phyloP scores from a whole-genome alignment of 2,888 invertebrate genomes.

The Euspilapteryx auroguttella region DNA sequence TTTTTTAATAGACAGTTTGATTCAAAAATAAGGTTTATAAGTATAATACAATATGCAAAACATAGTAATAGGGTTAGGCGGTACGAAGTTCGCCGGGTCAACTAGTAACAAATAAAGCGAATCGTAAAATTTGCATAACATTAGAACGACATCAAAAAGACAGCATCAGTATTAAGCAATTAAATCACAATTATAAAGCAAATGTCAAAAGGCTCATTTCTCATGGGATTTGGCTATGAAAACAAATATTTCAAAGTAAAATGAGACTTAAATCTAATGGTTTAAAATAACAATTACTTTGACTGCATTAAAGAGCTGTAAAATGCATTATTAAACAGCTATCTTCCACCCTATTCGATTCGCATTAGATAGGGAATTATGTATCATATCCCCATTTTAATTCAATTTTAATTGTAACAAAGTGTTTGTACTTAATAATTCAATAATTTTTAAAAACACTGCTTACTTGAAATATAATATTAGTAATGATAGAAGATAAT shows the following conservation, averaged over 20 bases:
- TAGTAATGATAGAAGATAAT: not conserved
- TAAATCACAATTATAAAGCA: slow-evolving; percentile 19
- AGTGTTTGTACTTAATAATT: slow-evolving; percentile 46
- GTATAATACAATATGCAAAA: no score
- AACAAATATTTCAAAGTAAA: slow-evolving; percentile 2
- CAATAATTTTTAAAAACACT: slow-evolving; percentile 14
- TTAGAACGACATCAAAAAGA: not conserved
- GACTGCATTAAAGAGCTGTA: no score
- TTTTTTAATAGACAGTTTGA: no score
- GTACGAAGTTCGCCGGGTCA: no score
- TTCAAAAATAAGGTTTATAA: no score
- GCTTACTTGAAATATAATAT: not conserved
- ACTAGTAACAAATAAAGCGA: no score
- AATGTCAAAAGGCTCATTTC: slow-evolving; percentile 30
- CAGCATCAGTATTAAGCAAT: slow-evolving; percentile 15
- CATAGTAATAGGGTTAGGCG: no score
- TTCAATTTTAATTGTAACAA: slow-evolving; percentile 51
- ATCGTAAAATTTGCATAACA: not conserved
- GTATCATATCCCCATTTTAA: slow-evolving; percentile 55
- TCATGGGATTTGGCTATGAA: slow-evolving; percentile 20
- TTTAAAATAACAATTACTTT: no score
- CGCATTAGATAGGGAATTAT: slow-evolving; percentile 39
- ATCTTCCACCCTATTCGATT: slow-evolving; percentile 47
- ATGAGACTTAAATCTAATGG: no score
- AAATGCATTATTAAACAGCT: slow-evolving; percentile 49